phyloP scores from a whole-genome alignment of 2,888 invertebrate genomes.

The Platycnemis pennipes region DNA sequence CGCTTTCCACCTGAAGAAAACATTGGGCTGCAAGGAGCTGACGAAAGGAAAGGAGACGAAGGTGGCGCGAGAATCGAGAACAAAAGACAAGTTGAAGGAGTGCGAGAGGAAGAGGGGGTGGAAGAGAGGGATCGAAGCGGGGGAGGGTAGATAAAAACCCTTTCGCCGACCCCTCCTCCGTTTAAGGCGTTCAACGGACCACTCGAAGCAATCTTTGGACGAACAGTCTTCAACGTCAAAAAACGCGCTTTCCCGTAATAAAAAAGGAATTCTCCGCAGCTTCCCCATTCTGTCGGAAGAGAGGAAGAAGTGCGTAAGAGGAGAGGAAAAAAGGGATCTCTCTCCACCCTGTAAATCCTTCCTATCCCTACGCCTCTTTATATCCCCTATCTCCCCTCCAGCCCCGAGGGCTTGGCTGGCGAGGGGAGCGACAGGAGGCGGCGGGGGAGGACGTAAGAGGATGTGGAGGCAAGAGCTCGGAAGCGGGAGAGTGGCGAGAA shows the following conservation, averaged over 20 bases:
- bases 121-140: background rate
- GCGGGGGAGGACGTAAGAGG: background rate
- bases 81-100: background rate
- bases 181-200: background rate
- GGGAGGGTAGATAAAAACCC: background rate
- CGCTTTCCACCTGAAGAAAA: too few species aligned
- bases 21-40: background rate
- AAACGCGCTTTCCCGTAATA: background rate
- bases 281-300: background rate
- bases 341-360: background rate
- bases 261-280: background rate
- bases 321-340: background rate
- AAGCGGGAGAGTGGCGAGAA: slow-evolving; percentile 35
- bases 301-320: background rate
- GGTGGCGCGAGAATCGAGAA: background rate
- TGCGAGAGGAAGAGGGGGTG: background rate
- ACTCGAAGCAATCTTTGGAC: slow-evolving; percentile 44
- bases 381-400: background rate
- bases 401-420: background rate
- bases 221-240: slow-evolving; percentile 23
- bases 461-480: slow-evolving; percentile 7
- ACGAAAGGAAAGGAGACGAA: background rate
- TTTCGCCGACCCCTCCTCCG: background rate
- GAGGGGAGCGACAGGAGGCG: background rate
- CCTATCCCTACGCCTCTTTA: background rate